Evolutionary conservation across 2,888 invertebrate genomes (phyloP), one percentile per base, ranked within the genome.

Genomic region (Pasiphila rectangulata): DNA sequence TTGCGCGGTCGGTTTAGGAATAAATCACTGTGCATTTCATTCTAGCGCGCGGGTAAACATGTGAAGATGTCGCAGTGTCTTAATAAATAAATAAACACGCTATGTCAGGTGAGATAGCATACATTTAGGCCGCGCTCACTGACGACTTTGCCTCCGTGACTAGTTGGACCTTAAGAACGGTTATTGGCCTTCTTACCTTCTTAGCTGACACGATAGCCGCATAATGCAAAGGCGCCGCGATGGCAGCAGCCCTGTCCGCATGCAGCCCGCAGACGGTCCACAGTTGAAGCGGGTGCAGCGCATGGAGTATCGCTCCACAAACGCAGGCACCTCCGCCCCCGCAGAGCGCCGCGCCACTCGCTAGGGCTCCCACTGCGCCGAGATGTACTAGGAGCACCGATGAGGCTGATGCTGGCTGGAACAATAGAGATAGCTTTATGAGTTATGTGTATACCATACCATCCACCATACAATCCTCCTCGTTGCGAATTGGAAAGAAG

Each of bases 221-320:
- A 77, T 95, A 95, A 70, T 95, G 95, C 49, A 95, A 78, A 0
- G 95, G 95, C 0, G 94, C 93, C 0, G 94, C 93, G 40, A 95
- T 95, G 29, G 95, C 95, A 51, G 94, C 94, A 54, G 94, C 95
- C 51, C 94, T 88, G 78, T 94, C 94, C 46, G 93, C 94, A 68
- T 95, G 95, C 51, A 95, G 87, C 2, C 94, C 95, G 59, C 94
- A 94, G 20, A 95, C 92, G 1, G 94, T 95, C 95, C 95, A 95
- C 55, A 94, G 83, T 27, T 93, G 92, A 48, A 95, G 86, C 2
- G 94, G 94, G 64, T 95, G 93, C 34, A 95, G 86, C 2, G 94
- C 90, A 16, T 93, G 92, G 54, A 94, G 90, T 29, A 94, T 77
- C 51, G 93, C 92, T 24, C 94, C 92, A 61, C 93, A 92, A 0